Evolutionary conservation across 2,797 vertebrate genomes (phyloP).

Genomic region (Pterois miles): DNA sequence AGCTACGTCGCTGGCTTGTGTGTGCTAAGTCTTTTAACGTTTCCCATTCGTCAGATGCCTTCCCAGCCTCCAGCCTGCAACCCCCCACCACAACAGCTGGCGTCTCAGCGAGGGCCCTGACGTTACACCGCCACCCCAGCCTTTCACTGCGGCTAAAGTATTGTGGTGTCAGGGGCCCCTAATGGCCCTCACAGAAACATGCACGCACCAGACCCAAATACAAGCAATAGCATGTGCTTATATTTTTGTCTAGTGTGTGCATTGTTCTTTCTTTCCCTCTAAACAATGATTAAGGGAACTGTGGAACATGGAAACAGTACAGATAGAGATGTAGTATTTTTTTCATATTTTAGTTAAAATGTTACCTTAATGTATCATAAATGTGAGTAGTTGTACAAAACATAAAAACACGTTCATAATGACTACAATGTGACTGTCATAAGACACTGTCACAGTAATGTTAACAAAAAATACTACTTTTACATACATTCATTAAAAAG

Average conservation of each 20-base stretch:
- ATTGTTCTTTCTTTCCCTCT: neutral
- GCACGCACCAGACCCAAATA: conserved; percentile 34
- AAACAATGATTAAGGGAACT: conserved; percentile 25
- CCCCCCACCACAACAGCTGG: conserved; percentile 79
- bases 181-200: conserved; percentile 57
- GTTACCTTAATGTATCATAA: too few species aligned
- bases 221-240: conserved; percentile 12
- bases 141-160: conserved; percentile 60
- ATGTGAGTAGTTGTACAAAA: neutral
- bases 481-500: neutral
- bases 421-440: neutral
- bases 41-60: conserved; percentile 70
- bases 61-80: conserved; percentile 42
- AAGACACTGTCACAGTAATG: neutral
- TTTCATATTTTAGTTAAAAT: too few species aligned
- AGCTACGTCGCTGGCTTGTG: conserved; percentile 21
- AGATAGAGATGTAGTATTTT: neutral
- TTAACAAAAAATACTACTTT: neutral
- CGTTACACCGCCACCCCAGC: conserved; percentile 60
- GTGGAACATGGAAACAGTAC: neutral
- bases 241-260: too few species aligned
- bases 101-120: conserved; percentile 63
- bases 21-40: conserved; percentile 56
- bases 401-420: neutral
- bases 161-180: conserved; percentile 69